Conservation (phyloP, 2,797 vertebrate species). For the Miichthys miiuy region DNA sequence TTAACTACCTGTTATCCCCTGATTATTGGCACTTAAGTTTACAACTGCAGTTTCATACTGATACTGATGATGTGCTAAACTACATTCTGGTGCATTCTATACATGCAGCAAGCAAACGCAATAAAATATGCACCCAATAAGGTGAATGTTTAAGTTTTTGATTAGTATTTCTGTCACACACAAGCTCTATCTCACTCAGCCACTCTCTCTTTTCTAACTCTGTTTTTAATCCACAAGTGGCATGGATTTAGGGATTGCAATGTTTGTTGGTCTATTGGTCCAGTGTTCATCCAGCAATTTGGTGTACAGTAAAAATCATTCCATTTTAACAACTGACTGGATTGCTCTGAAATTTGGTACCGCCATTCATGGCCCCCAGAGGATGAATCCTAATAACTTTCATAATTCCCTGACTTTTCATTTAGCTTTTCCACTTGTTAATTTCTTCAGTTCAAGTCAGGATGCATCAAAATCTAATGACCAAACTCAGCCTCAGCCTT, state of each 20-base stretch:
- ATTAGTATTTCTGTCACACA: not conserved
- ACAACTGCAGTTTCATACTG: not conserved
- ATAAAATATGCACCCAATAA: not conserved
- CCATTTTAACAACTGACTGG: slow-evolving; percentile 46
- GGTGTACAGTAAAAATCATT: slow-evolving; percentile 34
- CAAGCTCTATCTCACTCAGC: slow-evolving; percentile 18
- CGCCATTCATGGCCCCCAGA: slow-evolving; percentile 32
- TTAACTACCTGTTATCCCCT: too few species aligned
- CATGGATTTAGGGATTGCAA: slow-evolving; percentile 23
- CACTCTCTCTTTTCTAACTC: slow-evolving; percentile 29
- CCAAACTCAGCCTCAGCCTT: not conserved
- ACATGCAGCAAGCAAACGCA: not conserved
- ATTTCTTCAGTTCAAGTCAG: slow-evolving; percentile 36
- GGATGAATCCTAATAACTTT: slow-evolving; percentile 48
- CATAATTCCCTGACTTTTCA: slow-evolving; percentile 42
- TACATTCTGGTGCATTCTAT: not conserved
- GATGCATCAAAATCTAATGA: slow-evolving; percentile 6
- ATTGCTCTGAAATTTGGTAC: slow-evolving; percentile 41
- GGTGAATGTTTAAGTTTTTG: not conserved
- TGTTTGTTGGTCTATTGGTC: slow-evolving; percentile 47
- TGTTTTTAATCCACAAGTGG: slow-evolving; percentile 49
- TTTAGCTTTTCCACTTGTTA: slow-evolving; percentile 42
- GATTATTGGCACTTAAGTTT: not conserved
- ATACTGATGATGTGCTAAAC: not conserved
- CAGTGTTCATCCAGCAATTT: slow-evolving; percentile 31